Base-by-base conservation (phyloP, 2,797 vertebrate species). In the Labeo calbasu region DNA sequence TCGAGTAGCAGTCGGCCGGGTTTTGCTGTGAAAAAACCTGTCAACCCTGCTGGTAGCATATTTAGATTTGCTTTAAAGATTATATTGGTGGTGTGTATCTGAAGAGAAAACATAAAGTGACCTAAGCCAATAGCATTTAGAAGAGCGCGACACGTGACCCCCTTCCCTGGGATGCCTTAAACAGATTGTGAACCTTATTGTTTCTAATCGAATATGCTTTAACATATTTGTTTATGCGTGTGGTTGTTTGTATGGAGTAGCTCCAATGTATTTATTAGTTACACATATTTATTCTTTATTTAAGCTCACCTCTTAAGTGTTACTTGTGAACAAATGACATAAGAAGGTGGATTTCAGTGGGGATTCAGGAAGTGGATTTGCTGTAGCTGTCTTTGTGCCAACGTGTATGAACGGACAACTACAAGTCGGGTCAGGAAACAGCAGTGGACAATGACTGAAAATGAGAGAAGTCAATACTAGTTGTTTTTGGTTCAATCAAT, bases 101-200 rank as follows among this genome's bases (percentile, higher is more conserved):
- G 88, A 79, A 77, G 73, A 78, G 83, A 66, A 36, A 15, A 21
- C 55, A 72, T n/a, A 50, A 70, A 55, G 51, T 55, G 48, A 71
- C 70, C 25, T 53, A 65, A 89, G 84, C 89, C 88, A 77, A 77
- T 72, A 83, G 72, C 80, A 9, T 63, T 85, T 50, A 88, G 21
- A 79, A 83, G 17, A 51, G 48, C 8, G 79, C 87, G 84, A 87
- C 92, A 91, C 87, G 85, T 86, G 86, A 88, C 88, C 87, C 79
- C 90, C 10, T 91, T 83, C 86, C 92, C 89, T 51, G 85, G 76
- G 89, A 90, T 93, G 95, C 95, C 94, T 95, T 95, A 88, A 85
- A 89, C 79, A 77, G 75, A 86, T 83, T 81, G 5, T 69, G 23
- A 83, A 23, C 82, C 19, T 19, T 78, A 59, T 83, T 70, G 65